phyloP scores from a whole-genome alignment of 2,113 vertebrate genomes.

The Anthoscopus minutus region DNA sequence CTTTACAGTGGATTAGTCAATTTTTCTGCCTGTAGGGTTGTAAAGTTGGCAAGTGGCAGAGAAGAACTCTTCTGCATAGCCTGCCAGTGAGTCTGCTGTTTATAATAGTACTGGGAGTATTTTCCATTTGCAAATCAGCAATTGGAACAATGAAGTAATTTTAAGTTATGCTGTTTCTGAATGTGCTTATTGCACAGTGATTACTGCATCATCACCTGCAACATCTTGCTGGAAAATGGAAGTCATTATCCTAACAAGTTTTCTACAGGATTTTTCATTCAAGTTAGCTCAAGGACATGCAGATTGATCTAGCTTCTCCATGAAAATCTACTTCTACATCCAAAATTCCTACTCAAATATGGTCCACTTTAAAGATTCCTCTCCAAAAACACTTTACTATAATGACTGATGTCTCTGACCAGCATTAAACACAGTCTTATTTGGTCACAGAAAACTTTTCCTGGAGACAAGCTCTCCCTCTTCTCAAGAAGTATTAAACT shows the following conservation, averaged over 20 bases:
- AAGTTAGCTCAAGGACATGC: background rate
- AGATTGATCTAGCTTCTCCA: background rate
- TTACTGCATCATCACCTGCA: slow-evolving; percentile 45
- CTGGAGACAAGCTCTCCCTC: background rate
- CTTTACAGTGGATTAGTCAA: background rate
- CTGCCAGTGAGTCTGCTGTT: background rate
- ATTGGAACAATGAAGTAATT: slow-evolving; percentile 11
- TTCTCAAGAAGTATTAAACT: background rate
- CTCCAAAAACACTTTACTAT: background rate
- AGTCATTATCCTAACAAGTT: slow-evolving; percentile 4
- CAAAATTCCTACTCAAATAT: background rate
- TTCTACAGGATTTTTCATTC: background rate
- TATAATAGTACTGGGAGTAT: background rate
- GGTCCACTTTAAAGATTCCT: background rate
- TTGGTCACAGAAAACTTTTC: background rate
- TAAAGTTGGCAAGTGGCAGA: background rate
- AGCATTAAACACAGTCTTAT: background rate
- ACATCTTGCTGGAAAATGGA: background rate
- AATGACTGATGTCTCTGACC: background rate
- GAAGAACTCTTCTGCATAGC: background rate
- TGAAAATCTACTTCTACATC: background rate
- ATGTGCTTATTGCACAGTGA: background rate
- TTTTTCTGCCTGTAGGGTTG: background rate
- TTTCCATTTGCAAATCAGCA: slow-evolving; percentile 16
- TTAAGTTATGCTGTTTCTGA: slow-evolving; percentile 11